These are phyloP conservation scores for Chrysolophus pictus DNA, from an alignment of 2,797 vertebrate genomes.

Conservation along the genomic window DNA sequence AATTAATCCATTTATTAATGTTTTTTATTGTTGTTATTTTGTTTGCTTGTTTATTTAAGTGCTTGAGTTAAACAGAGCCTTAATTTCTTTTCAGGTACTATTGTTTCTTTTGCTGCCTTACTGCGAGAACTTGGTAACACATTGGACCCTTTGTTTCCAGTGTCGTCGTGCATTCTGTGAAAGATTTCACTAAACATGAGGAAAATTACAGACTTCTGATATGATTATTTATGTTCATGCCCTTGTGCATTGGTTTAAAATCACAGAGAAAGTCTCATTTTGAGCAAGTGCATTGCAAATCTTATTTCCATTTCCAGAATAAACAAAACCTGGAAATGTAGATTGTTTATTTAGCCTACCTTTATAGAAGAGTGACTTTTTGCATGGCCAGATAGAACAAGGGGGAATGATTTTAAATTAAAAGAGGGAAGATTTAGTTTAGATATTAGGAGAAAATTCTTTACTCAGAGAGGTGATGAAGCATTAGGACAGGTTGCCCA, in stretches of 20 bases:
- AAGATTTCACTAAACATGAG: not conserved
- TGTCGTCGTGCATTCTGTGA: not conserved
- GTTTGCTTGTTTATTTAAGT: not conserved
- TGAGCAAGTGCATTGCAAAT: not conserved
- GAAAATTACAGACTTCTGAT: not conserved
- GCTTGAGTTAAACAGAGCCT: not conserved
- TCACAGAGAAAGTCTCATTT: not conserved
- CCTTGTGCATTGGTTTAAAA: not conserved
- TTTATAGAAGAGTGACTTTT: too few species aligned
- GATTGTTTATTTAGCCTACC: not conserved
- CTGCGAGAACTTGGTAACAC: not conserved
- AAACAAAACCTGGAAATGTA: not conserved
- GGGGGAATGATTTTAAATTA: too few species aligned
- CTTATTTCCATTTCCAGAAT: not conserved
- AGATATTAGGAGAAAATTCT: too few species aligned
- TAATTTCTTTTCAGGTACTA: not conserved
- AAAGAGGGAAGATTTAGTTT: too few species aligned
- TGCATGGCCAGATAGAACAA: too few species aligned
- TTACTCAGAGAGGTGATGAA: too few species aligned
- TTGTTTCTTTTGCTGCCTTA: not conserved
- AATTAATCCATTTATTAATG: not conserved
- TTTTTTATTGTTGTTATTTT: not conserved
- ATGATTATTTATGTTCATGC: not conserved
- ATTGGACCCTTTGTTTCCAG: not conserved
- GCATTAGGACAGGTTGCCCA: too few species aligned